Evolutionary conservation across 2,888 invertebrate genomes (phyloP).

Genomic region (Meteorus colon): DNA sequence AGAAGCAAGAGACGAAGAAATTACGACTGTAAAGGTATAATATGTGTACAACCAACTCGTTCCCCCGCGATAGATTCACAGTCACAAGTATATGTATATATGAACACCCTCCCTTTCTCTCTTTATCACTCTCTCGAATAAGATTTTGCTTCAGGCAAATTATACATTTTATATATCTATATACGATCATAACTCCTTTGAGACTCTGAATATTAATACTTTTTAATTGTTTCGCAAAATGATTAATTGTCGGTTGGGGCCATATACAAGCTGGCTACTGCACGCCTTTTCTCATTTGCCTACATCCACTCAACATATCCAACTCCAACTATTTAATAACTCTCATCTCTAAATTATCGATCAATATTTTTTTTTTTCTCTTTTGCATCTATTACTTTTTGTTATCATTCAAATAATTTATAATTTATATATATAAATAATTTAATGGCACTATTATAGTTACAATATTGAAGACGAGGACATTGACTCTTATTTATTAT

Average conservation of each 20-base stretch:
- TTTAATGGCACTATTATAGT: neutral
- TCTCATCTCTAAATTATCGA: constrained; percentile 7
- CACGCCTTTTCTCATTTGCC: neutral
- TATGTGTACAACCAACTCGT: constrained; percentile 30
- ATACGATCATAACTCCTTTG: constrained; percentile 15
- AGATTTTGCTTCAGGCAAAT: constrained; percentile 30
- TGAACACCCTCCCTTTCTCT: neutral
- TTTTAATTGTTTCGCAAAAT: constrained; percentile 41
- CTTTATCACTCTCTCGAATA: constrained; percentile 8
- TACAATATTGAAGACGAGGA: neutral
- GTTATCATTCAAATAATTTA: neutral
- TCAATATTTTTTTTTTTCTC: neutral
- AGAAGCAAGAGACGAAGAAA: constrained; percentile 5
- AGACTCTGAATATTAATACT: constrained; percentile 36
- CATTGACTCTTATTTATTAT: neutral
- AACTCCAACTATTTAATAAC: constrained; percentile 14
- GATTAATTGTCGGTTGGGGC: constrained; percentile 26
- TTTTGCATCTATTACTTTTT: neutral
- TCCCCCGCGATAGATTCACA: constrained; percentile 26
- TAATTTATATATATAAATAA: neutral
- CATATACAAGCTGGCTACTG: neutral
- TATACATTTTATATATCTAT: neutral
- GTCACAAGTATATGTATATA: neutral
- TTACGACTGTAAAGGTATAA: constrained; percentile 20
- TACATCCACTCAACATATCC: constrained; percentile 15